These are phyloP conservation scores for Euura saliciscinereae DNA, from an alignment of 1,140 invertebrate genomes.

Conservation along the genomic window DNA sequence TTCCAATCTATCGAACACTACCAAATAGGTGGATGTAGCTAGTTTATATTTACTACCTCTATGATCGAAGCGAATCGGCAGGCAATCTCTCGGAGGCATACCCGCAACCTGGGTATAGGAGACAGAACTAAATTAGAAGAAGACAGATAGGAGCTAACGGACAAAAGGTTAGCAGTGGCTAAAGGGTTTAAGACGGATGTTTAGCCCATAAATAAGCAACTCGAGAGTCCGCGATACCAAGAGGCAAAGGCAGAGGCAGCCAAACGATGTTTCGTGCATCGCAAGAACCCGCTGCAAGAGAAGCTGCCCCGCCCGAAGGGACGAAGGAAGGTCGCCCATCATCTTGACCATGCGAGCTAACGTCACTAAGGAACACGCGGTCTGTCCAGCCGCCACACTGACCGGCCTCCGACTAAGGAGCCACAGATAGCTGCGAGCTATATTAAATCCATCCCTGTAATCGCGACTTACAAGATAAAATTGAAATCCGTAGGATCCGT, in stretches of 20 bases:
- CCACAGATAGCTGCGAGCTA: no score
- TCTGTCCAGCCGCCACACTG: not conserved
- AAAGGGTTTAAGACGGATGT: slow-evolving; percentile 4
- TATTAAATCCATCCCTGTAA: no score
- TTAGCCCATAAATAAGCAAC: slow-evolving; percentile 2
- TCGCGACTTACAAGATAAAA: no score
- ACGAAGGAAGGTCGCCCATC: slow-evolving; percentile 29
- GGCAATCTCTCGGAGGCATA: not conserved
- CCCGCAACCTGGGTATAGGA: not conserved
- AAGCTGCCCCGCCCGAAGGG: slow-evolving; percentile 57
- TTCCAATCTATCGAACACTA: not conserved
- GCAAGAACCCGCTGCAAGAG: slow-evolving; percentile 41
- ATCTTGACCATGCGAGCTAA: slow-evolving; percentile 23
- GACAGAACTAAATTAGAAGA: slow-evolving; percentile 3
- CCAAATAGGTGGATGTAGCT: not conserved
- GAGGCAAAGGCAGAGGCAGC: slow-evolving; percentile 27
- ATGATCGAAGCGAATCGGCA: slow-evolving; percentile 1
- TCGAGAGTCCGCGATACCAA: slow-evolving; percentile 28
- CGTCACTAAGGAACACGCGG: not conserved
- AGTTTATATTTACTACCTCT: not conserved
- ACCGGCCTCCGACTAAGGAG: no score
- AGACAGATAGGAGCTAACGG: not conserved
- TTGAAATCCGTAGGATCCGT: not conserved
- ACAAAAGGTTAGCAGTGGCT: slow-evolving; percentile 3
- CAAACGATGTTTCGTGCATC: slow-evolving; percentile 12